A percentile compares a stretch with the other conserved stretches of the same genome.
These are phyloP conservation scores for Epinotia brunnichana DNA, from an alignment of 2,888 invertebrate genomes.

Conservation along the genomic window DNA sequence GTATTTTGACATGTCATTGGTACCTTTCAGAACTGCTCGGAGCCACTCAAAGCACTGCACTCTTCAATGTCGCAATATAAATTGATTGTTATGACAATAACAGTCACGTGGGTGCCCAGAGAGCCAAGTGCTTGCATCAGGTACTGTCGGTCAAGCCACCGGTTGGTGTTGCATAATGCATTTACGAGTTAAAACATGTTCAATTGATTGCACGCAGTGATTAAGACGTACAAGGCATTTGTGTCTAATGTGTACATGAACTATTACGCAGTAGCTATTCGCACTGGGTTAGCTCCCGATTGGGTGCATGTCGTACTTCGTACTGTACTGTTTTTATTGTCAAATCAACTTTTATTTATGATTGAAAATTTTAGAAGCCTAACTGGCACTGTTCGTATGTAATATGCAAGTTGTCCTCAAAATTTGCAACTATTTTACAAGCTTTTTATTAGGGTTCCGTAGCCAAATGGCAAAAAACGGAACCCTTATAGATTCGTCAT, in stretches of 20 bases:
- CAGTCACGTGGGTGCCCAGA: slow-evolving; percentile 21
- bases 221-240: slow-evolving; percentile 20
- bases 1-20: neutral
- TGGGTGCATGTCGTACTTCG: neutral
- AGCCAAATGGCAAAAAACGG: too few relatives aligned
- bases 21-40: slow-evolving; percentile 1
- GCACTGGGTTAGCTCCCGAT: neutral
- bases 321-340: too few relatives aligned
- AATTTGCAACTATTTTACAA: too few relatives aligned
- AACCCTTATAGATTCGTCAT: too few relatives aligned
- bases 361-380: too few relatives aligned
- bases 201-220: slow-evolving; percentile 21
- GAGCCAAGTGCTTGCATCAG: slow-evolving; percentile 27
- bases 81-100: slow-evolving; percentile 38
- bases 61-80: slow-evolving; percentile 28
- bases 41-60: slow-evolving; percentile 10
- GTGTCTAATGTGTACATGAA: slow-evolving; percentile 17
- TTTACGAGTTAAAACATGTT: slow-evolving; percentile 27
- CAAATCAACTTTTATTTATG: neutral
- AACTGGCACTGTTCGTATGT: too few relatives aligned
- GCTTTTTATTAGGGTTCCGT: too few relatives aligned
- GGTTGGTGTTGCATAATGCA: slow-evolving; percentile 27
- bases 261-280: slow-evolving; percentile 1
- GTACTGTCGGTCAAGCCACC: slow-evolving; percentile 7
- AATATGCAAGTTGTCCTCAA: too few relatives aligned